These are phyloP conservation scores for Himalopsyche tibetana DNA, from an alignment of 2,888 invertebrate species.

Conservation along the genomic window DNA sequence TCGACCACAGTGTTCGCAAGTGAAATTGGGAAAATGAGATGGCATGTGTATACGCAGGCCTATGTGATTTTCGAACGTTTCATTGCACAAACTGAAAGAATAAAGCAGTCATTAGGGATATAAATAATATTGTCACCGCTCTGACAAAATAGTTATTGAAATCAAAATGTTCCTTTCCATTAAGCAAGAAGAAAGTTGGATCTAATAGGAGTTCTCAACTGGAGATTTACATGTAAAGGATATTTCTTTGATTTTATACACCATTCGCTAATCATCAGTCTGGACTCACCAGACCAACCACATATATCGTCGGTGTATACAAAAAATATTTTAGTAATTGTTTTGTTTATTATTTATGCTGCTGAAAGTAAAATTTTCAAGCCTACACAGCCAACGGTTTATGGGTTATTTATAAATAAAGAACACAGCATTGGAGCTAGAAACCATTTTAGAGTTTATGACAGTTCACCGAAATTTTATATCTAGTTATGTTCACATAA, in stretches of 20 bases:
- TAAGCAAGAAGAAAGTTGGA: not conserved
- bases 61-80: conserved; percentile 7
- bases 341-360: no score
- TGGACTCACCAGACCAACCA: no score
- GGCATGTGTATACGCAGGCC: conserved; percentile 23
- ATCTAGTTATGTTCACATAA: not conserved
- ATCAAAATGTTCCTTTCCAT: no score
- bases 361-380: no score
- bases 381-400: no score
- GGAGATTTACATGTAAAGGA: not conserved
- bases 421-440: not conserved
- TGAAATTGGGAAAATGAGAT: conserved; percentile 1
- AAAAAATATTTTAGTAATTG: no score
- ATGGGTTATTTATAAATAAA: not conserved
- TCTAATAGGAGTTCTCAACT: not conserved
- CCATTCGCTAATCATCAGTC: no score
- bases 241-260: not conserved
- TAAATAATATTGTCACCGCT: not conserved
- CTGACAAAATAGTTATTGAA: not conserved
- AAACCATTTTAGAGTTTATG: not conserved
- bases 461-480: not conserved
- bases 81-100: conserved; percentile 31
- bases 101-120: not conserved
- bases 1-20: conserved; percentile 2
- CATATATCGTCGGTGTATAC: no score